phyloP scores from a whole-genome alignment of 1,140 invertebrate genomes.

The Eriosoma lanigerum region DNA sequence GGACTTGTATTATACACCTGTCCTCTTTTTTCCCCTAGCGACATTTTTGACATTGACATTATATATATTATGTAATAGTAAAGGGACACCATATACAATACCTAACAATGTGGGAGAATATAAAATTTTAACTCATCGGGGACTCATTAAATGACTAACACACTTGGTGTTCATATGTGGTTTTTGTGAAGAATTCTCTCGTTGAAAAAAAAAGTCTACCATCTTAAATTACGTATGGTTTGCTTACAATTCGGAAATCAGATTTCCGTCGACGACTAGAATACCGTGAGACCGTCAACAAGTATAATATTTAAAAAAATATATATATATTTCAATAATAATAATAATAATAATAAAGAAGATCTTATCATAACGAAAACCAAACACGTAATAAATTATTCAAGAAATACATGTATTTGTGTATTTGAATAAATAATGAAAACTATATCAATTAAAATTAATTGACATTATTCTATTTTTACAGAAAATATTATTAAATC shows the following conservation, averaged over 20 bases:
- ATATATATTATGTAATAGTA: neutral
- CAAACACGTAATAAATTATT: no score
- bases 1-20: conserved; percentile 36
- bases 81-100: conserved; percentile 36
- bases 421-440: no score
- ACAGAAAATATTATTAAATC: no score
- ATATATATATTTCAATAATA: neutral
- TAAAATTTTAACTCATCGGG: conserved; percentile 30
- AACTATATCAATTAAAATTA: no score
- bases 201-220: neutral
- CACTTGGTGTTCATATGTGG: conserved; percentile 35
- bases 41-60: conserved; percentile 28
- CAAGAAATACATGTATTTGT: no score
- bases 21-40: neutral
- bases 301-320: conserved; percentile 10
- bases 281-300: neutral
- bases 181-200: neutral
- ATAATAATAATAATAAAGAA: no score
- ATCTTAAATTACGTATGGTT: neutral
- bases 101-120: conserved; percentile 14
- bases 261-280: conserved; percentile 1
- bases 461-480: no score
- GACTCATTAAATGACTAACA: conserved; percentile 39
- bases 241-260: neutral
- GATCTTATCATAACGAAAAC: no score